These are phyloP conservation scores for Apamea crenata DNA, from an alignment of 2,888 invertebrate species.

Conservation along the genomic window DNA sequence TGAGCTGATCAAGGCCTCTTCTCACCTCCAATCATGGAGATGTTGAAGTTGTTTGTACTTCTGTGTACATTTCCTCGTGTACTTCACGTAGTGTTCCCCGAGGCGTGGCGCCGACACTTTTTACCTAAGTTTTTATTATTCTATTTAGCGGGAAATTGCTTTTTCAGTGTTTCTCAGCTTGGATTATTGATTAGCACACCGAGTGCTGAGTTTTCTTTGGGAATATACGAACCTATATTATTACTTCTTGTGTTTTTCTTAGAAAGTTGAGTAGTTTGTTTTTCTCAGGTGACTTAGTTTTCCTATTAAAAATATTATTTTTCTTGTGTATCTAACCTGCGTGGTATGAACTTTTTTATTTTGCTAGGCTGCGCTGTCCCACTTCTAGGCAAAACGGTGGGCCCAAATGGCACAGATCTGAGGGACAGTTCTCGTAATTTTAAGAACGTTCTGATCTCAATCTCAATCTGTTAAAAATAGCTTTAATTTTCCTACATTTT, in stretches of 20 bases:
- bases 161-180: conserved; percentile 57
- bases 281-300: not conserved
- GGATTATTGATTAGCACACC: conserved; percentile 57
- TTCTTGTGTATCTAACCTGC: not conserved
- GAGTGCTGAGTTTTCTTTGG: conserved; percentile 35
- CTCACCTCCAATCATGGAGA: not conserved
- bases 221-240: conserved; percentile 35
- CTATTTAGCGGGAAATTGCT: conserved; percentile 64
- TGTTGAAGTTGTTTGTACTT: conserved; percentile 10
- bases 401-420: not conserved
- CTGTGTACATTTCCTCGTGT: not conserved
- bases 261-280: not conserved
- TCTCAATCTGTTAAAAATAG: too few relatives aligned
- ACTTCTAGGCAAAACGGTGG: not conserved
- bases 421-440: too few relatives aligned
- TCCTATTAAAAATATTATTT: not conserved
- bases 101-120: conserved; percentile 61
- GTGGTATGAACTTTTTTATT: not conserved
- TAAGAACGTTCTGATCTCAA: too few relatives aligned
- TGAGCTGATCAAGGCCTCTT: too few relatives aligned
- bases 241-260: conserved; percentile 5
- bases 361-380: not conserved
- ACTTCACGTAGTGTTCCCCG: conserved; percentile 32
- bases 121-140: conserved; percentile 65
- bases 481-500: too few relatives aligned